Percentiles rank a stretch among this genome's conserved stretches.
phyloP scores from a whole-genome alignment of 2,797 vertebrate species.

The Clarias platycephalus region DNA sequence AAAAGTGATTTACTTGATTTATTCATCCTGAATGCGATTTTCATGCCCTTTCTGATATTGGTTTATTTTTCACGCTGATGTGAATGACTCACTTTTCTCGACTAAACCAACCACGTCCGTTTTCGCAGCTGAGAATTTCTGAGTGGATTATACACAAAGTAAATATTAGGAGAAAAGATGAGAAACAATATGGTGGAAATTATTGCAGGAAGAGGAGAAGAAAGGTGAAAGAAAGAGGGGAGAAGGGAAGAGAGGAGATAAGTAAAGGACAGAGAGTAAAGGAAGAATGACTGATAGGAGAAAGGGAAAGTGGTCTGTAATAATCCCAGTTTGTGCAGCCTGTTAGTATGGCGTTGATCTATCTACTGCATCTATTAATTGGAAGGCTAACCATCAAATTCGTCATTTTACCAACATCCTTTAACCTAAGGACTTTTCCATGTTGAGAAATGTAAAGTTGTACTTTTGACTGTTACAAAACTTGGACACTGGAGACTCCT shows the following conservation, averaged over 20 bases:
- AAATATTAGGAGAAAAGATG: neutral
- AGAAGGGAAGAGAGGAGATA: no score
- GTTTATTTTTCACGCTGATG: slow-evolving; percentile 5
- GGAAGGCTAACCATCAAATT: no score
- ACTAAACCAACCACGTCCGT: neutral
- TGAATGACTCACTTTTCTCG: neutral
- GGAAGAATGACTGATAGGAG: no score
- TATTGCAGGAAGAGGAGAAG: neutral
- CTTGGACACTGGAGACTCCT: no score
- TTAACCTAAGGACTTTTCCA: no score
- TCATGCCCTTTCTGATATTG: slow-evolving; percentile 3
- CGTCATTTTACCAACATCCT: no score
- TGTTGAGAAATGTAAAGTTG: no score
- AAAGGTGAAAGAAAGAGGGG: neutral
- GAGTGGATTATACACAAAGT: neutral
- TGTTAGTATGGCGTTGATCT: no score
- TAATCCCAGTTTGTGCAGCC: no score
- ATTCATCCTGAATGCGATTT: neutral
- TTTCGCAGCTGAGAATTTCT: neutral
- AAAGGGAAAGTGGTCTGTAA: no score
- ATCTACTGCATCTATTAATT: no score
- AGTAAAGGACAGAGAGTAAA: neutral
- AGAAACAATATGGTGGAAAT: neutral
- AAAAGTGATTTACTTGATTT: slow-evolving; percentile 17
- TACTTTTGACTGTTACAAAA: no score